Evolutionary conservation across 2,888 invertebrate genomes (phyloP).

Genomic region (Alloplasta piceator): DNA sequence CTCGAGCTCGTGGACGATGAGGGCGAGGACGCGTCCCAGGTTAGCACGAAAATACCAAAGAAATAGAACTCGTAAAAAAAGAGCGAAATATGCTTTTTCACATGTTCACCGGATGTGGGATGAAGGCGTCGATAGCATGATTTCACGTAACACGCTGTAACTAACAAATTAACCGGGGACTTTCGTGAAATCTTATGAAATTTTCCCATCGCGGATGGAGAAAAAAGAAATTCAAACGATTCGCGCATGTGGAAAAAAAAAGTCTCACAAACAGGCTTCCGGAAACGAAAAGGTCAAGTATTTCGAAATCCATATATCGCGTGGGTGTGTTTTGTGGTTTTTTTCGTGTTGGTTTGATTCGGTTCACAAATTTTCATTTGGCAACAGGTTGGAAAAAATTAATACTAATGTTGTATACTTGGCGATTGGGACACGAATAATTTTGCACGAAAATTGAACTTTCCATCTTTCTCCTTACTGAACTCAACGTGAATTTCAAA

Average conservation of each 20-base stretch:
- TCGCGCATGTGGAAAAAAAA: not conserved
- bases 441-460: not conserved
- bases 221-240: slow-evolving; percentile 11
- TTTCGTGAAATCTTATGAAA: slow-evolving; percentile 36
- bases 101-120: slow-evolving; percentile 25
- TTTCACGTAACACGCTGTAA: slow-evolving; percentile 24
- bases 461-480: not conserved
- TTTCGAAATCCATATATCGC: slow-evolving; percentile 62
- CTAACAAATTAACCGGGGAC: slow-evolving; percentile 23
- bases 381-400: slow-evolving; percentile 7
- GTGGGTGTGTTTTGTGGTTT: slow-evolving; percentile 47
- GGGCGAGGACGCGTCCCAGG: slow-evolving; percentile 82
- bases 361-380: not conserved
- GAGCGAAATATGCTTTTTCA: slow-evolving; percentile 13
- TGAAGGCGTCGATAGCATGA: slow-evolving; percentile 28
- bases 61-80: slow-evolving; percentile 67
- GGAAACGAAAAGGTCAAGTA: slow-evolving; percentile 81
- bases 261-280: slow-evolving; percentile 30
- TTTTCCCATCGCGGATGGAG: slow-evolving; percentile 10
- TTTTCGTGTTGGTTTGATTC: slow-evolving; percentile 32
- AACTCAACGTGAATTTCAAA: too few relatives aligned
- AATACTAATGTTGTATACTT: not conserved
- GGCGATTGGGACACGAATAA: slow-evolving; percentile 6
- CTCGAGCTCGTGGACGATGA: slow-evolving; percentile 80
- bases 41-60: slow-evolving; percentile 79